A percentile compares a stretch with the other conserved stretches of the same genome.
Conservation (phyloP, 2,888 invertebrate genomes). For the Chymomyza fuscimana region DNA sequence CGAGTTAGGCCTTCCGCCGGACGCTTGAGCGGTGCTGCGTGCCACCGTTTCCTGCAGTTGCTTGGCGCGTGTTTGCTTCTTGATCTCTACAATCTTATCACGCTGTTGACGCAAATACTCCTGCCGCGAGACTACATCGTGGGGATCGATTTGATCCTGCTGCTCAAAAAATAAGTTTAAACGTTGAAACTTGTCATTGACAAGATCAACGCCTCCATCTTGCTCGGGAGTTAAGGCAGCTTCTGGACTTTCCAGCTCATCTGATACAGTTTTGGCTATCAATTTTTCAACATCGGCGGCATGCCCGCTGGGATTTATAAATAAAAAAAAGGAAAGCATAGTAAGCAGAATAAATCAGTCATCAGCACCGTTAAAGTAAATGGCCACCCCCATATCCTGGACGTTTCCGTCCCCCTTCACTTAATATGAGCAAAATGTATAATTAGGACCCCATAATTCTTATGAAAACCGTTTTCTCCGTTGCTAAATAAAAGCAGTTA, state of each 20-base stretch:
- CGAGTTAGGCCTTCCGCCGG: slow-evolving; percentile 84
- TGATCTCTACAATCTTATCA: slow-evolving; percentile 93
- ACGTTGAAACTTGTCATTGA: slow-evolving; percentile 75
- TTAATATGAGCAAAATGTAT: no score
- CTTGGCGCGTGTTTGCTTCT: slow-evolving; percentile 91
- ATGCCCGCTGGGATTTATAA: slow-evolving; percentile 50
- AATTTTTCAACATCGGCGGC: slow-evolving; percentile 68
- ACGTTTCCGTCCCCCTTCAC: no score
- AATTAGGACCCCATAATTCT: no score
- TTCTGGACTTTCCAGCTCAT: slow-evolving; percentile 71
- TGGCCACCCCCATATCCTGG: no score
- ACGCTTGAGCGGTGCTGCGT: slow-evolving; percentile 62
- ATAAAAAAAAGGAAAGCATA: no score
- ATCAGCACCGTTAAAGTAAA: no score
- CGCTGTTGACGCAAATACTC: slow-evolving; percentile 93
- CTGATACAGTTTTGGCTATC: slow-evolving; percentile 72
- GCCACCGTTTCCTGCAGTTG: slow-evolving; percentile 85
- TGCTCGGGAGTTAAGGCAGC: slow-evolving; percentile 74
- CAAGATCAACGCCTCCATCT: slow-evolving; percentile 60
- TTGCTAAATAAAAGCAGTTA: no score
- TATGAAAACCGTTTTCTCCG: no score
- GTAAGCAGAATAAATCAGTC: no score
- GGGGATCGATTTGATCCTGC: slow-evolving; percentile 80
- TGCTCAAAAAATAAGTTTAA: slow-evolving; percentile 79
- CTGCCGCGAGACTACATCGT: slow-evolving; percentile 88